Conservation (phyloP, 2,113 vertebrate species). For the Cariama cristata region DNA sequence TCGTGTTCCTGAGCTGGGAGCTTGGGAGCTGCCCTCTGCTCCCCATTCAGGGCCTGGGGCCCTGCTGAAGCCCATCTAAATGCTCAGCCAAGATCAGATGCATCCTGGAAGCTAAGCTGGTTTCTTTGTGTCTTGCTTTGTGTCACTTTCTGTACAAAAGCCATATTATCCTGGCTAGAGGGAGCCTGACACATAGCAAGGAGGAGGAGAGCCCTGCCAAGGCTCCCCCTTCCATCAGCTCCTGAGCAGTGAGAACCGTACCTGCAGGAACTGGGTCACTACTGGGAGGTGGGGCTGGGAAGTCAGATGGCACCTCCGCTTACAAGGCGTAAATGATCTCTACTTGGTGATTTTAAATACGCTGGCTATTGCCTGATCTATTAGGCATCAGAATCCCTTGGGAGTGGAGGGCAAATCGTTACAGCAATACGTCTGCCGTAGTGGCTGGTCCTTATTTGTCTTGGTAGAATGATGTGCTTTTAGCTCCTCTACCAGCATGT, state of each 20-base stretch:
- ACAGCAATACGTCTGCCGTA: not conserved
- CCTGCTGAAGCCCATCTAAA: not conserved
- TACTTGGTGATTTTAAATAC: not conserved
- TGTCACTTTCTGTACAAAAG: not conserved
- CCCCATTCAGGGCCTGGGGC: rapidly evolving
- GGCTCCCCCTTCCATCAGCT: not conserved
- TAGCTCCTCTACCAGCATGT: not conserved
- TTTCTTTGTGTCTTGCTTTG: not conserved
- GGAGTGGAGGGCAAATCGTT: not conserved
- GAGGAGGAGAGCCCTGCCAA: not conserved
- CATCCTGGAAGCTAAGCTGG: rapidly evolving
- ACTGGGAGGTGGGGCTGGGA: not conserved
- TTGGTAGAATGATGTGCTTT: not conserved
- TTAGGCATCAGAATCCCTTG: not conserved
- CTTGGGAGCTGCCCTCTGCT: not conserved
- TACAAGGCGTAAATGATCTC: not conserved
- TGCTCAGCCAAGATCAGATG: not conserved
- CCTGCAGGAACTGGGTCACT: not conserved
- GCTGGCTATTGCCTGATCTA: not conserved
- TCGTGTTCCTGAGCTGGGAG: not conserved
- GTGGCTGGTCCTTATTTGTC: not conserved
- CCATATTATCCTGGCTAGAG: not conserved
- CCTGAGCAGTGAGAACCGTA: not conserved
- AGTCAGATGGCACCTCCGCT: not conserved
- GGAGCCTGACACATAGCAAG: not conserved